Evolutionary conservation across 2,888 invertebrate species (phyloP).

Genomic region (Macropis europaea): DNA sequence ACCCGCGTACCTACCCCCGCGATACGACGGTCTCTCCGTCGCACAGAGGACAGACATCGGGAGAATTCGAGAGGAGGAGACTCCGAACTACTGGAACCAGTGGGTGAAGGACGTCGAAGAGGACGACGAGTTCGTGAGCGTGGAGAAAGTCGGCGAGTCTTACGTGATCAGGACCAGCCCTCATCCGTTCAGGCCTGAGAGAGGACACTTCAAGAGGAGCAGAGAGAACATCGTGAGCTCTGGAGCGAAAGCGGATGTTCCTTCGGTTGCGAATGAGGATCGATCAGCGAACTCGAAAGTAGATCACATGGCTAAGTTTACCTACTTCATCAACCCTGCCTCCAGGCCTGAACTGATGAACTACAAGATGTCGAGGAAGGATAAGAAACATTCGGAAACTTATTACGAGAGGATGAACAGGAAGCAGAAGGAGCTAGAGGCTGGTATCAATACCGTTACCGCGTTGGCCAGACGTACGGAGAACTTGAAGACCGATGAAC

Average conservation of each 20-base stretch:
- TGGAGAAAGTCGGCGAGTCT: conserved; percentile 67
- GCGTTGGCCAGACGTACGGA: conserved; percentile 5
- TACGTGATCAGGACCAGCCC: conserved; percentile 75
- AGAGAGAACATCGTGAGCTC: not conserved
- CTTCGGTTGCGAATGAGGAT: not conserved
- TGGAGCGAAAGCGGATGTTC: not conserved
- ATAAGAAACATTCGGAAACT: conserved; percentile 77
- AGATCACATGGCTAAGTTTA: conserved; percentile 66
- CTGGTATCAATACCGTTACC: conserved; percentile 53
- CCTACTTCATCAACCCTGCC: conserved; percentile 69
- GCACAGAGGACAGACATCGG: not conserved
- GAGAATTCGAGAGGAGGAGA: conserved; percentile 17
- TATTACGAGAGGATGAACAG: conserved; percentile 72
- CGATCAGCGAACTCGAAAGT: not conserved
- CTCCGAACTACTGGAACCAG: not conserved
- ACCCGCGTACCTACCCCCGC: conserved; percentile 34
- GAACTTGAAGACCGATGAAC: not conserved
- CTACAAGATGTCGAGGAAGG: conserved; percentile 76
- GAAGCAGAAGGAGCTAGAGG: conserved; percentile 57
- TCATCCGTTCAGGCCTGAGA: conserved; percentile 73
- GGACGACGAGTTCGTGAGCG: conserved; percentile 75
- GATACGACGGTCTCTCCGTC: conserved; percentile 28
- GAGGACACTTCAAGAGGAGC: conserved; percentile 52
- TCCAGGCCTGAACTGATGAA: conserved; percentile 62
- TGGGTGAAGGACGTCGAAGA: conserved; percentile 29